Conservation (phyloP, 2,113 vertebrate species). For the Myxocyprinus asiaticus region DNA sequence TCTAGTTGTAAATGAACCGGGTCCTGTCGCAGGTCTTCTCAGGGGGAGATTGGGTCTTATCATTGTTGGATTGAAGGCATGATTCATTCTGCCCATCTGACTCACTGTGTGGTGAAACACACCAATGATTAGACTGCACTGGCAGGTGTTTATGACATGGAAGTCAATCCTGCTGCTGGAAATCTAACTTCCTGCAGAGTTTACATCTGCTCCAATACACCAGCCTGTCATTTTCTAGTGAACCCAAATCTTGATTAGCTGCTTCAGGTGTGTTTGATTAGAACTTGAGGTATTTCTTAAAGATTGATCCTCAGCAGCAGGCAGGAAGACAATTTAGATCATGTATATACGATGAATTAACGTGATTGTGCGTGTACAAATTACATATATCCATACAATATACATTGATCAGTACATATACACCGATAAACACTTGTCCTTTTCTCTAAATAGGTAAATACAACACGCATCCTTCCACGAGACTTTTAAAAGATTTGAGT, state of each 20-base stretch:
- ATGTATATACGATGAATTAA: too few relatives aligned
- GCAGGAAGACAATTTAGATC: too few relatives aligned
- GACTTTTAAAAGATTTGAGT: too few relatives aligned
- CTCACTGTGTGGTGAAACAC: not conserved
- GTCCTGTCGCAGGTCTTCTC: constrained; percentile 62
- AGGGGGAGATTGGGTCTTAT: constrained; percentile 65
- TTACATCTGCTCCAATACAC: not conserved
- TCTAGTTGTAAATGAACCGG: constrained; percentile 2
- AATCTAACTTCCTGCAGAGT: not conserved
- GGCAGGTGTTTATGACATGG: not conserved
- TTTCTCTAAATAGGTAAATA: too few relatives aligned
- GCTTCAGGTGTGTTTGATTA: constrained; percentile 13
- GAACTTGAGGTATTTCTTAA: not conserved
- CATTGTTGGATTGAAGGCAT: constrained; percentile 16
- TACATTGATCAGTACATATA: too few relatives aligned
- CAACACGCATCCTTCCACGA: too few relatives aligned
- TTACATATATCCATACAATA: too few relatives aligned
- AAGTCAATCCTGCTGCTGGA: not conserved
- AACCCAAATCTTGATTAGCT: not conserved
- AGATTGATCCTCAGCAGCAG: too few relatives aligned
- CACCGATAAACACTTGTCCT: too few relatives aligned
- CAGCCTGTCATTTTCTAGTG: not conserved
- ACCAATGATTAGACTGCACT: not conserved
- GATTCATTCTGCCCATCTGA: constrained; percentile 56
- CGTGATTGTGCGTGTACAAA: too few relatives aligned